Conservation (phyloP, 2,113 vertebrate genomes). For the Catharus bicknelli region DNA sequence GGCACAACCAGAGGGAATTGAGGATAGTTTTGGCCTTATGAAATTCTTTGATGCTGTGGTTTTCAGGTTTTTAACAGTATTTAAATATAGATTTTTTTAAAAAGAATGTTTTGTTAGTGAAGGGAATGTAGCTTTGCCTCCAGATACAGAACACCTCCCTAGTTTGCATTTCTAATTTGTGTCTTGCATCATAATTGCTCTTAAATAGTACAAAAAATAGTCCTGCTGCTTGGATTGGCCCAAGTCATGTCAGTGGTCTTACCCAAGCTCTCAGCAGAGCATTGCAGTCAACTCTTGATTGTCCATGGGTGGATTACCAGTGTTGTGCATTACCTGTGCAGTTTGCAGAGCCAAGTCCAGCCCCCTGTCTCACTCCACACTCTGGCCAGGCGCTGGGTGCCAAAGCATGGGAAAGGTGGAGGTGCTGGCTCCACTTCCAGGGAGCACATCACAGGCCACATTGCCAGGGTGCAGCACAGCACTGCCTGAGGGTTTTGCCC, state of each 20-base stretch:
- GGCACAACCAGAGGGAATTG: conserved; percentile 11
- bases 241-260: background rate
- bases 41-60: conserved; percentile 59
- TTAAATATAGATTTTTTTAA: conserved; percentile 63
- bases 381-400: background rate
- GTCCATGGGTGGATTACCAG: conserved; percentile 7
- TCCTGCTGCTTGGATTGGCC: background rate
- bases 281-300: conserved; percentile 43
- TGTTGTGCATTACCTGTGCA: background rate
- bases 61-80: conserved; percentile 68
- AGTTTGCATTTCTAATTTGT: conserved; percentile 60
- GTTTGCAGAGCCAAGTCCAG: background rate
- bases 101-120: conserved; percentile 68
- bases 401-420: background rate
- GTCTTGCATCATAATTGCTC: background rate
- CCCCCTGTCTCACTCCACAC: accelerated
- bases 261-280: conserved; percentile 11
- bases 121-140: conserved; percentile 62
- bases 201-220: background rate
- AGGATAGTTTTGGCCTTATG: conserved; percentile 34
- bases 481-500: background rate
- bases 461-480: background rate
- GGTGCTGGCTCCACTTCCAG: accelerated
- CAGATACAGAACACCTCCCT: conserved; percentile 34
- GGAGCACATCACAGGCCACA: background rate